Evolutionary conservation across 2,113 vertebrate genomes (phyloP).

Genomic region (Paracanthobrama guichenoti): DNA sequence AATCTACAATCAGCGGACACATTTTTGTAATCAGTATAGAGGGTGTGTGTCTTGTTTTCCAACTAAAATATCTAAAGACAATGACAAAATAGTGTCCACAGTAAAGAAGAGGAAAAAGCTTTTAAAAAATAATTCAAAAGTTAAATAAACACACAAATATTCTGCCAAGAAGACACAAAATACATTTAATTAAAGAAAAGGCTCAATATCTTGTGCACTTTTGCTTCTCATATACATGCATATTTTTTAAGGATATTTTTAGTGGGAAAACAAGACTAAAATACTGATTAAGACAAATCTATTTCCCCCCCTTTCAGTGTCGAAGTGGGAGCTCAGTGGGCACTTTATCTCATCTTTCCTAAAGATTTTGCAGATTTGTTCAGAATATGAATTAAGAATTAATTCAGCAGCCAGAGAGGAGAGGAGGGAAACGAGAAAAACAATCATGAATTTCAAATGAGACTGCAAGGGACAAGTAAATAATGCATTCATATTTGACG

Average conservation of each 20-base stretch:
- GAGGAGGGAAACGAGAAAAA: background rate
- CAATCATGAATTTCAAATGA: background rate
- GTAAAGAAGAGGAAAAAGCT: background rate
- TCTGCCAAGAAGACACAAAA: background rate
- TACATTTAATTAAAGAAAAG: no score
- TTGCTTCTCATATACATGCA: no score
- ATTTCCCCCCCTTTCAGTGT: background rate
- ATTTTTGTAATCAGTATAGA: no score
- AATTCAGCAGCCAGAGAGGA: slow-evolving; percentile 1
- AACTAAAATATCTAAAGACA: background rate
- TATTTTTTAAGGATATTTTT: background rate
- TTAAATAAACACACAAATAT: background rate
- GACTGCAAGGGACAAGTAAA: background rate
- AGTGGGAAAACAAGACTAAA: background rate
- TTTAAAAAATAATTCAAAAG: background rate
- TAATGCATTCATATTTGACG: slow-evolving; percentile 56
- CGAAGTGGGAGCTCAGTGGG: background rate
- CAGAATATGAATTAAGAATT: background rate
- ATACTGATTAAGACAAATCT: background rate
- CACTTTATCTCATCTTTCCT: background rate
- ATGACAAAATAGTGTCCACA: background rate
- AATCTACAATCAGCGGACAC: background rate
- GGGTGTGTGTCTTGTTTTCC: no score
- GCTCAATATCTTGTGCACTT: no score
- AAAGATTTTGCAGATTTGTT: background rate